Evolutionary conservation across 2,113 vertebrate genomes (phyloP).

Genomic region (Plestiodon gilberti): DNA sequence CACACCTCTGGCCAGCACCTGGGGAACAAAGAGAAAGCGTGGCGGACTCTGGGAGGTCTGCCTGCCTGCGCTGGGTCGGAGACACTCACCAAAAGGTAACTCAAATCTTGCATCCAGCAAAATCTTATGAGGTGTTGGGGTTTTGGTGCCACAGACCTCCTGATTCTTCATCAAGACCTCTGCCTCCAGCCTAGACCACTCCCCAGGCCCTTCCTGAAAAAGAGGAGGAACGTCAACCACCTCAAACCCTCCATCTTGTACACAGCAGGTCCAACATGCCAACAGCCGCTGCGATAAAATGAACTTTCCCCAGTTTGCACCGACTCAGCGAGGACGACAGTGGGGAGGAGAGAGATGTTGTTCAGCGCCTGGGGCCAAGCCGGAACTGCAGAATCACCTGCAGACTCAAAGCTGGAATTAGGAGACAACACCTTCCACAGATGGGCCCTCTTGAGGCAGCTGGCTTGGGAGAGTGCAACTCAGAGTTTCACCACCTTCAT

Average conservation of each 20-base stretch:
- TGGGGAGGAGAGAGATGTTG: too few relatives aligned
- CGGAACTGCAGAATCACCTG: too few relatives aligned
- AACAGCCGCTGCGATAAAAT: too few relatives aligned
- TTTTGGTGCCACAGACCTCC: constrained; percentile 96
- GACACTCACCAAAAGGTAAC: constrained; percentile 92
- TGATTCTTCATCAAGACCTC: constrained; percentile 95
- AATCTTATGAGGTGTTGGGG: constrained; percentile 90
- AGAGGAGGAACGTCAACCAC: constrained; percentile 29
- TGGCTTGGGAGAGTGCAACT: background rate
- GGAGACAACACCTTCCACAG: background rate
- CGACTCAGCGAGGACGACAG: too few relatives aligned
- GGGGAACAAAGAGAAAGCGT: background rate
- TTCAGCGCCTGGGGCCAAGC: background rate
- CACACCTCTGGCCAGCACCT: accelerated
- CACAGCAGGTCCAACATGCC: background rate
- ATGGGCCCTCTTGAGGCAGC: background rate
- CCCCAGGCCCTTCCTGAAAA: constrained; percentile 92
- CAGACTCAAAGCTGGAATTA: background rate
- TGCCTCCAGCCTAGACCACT: constrained; percentile 90
- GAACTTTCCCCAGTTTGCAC: too few relatives aligned
- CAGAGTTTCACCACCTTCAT: too few relatives aligned
- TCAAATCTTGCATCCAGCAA: constrained; percentile 95
- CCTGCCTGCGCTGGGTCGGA: background rate
- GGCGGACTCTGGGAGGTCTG: too few relatives aligned
- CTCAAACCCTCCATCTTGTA: background rate